phyloP scores from a whole-genome alignment of 2,888 invertebrate genomes.

The Athalia circularis region DNA sequence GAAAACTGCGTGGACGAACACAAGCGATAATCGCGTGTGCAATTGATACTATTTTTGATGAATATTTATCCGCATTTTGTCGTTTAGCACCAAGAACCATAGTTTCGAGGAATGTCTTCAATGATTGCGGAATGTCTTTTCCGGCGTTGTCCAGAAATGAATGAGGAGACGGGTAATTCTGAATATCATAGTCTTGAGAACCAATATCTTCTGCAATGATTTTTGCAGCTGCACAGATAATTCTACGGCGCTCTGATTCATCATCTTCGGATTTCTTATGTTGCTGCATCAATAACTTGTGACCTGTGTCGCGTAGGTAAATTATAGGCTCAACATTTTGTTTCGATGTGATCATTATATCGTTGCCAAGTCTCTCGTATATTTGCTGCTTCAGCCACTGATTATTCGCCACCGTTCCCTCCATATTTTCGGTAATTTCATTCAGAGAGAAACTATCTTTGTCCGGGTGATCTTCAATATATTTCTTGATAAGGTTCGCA shows the following conservation, averaged over 20 bases:
- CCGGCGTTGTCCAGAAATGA: conserved; percentile 45
- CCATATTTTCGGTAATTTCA: conserved; percentile 44
- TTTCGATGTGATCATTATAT: conserved; percentile 48
- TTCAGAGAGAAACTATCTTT: conserved; percentile 50
- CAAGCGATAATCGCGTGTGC: conserved; percentile 9
- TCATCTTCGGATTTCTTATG: conserved; percentile 48
- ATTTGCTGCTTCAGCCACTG: conserved; percentile 49
- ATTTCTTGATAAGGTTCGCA: conserved; percentile 34
- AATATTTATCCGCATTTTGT: conserved; percentile 45
- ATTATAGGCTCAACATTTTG: conserved; percentile 40
- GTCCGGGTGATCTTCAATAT: conserved; percentile 39
- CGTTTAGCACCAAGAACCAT: conserved; percentile 51
- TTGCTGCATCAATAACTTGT: conserved; percentile 49
- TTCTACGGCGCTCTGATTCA: conserved; percentile 48
- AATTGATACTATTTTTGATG: conserved; percentile 13
- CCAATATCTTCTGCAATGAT: conserved; percentile 53
- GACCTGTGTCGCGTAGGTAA: conserved; percentile 51
- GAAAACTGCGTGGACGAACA: conserved; percentile 59
- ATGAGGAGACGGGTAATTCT: conserved; percentile 49
- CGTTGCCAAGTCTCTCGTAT: conserved; percentile 51
- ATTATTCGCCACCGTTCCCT: conserved; percentile 47
- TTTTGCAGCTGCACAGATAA: conserved; percentile 48
- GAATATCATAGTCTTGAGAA: conserved; percentile 48
- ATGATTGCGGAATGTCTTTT: too few species aligned
- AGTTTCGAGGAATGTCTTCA: conserved; percentile 46